Evolutionary conservation across 2,888 invertebrate genomes (phyloP), one percentile per base, ranked within the genome.

Genomic region (Mythimna vitellina): DNA sequence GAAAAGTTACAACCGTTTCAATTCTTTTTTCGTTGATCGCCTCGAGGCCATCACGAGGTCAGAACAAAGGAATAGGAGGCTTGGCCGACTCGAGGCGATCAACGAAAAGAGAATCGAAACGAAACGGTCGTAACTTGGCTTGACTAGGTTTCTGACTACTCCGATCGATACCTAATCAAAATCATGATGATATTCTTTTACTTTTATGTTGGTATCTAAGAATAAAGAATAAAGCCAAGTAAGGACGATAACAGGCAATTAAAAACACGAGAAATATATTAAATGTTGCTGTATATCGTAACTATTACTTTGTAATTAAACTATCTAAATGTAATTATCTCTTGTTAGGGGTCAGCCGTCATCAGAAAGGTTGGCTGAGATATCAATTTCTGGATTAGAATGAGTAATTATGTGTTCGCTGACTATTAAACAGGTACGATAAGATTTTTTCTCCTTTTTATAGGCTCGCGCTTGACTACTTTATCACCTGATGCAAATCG

Each of bases 161-260:
- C 25, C 14, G 54, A 12, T 25, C 12, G 12, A 14, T 12, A 25
- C 25, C 25, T 25, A 25, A 54, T 54, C 54, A 25, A 25, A 14
- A 54, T 54, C 25, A 22, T 62, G 25, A 38, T 62, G 62, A 12
- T 4, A 20, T 57, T 32, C 12, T 58, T n/a, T 58, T 58, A 58
- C 20, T 58, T 32, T 20, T 17, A 54, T 53, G 25, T 54, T 25
- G 22, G 14, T 25, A 25, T 35, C n/a, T 35, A 12, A n/a, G 14
- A 14, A 35, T 35, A 12, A 3, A 35, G 22, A n/a, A n/a, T n/a
- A n/a, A n/a, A n/a, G n/a, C n/a, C 35, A 14, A 35, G 35, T 58
- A 1, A 58, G 12, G n/a, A 12, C 14, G 60, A 60, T 60, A 60
- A 60, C 14, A 4, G 17, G 64, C 9, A 51, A 64, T n/a, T 22